These are phyloP conservation scores for Solenopsis fugax DNA, from an alignment of 1,140 invertebrate genomes.

Conservation along the genomic window DNA sequence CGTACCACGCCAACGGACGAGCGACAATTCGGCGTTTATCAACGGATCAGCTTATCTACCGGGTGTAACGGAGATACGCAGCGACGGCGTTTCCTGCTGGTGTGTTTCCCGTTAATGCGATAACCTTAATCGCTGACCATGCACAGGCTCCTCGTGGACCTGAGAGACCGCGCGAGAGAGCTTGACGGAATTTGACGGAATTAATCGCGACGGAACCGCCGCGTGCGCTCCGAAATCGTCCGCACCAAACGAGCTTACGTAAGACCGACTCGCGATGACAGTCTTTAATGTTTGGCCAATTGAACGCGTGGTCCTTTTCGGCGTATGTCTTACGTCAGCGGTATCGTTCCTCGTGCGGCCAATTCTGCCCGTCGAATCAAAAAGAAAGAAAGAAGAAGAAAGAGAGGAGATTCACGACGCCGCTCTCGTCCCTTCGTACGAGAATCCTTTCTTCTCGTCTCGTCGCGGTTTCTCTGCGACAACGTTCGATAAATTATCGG, in stretches of 20 bases:
- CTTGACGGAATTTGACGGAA: slow-evolving; percentile 31
- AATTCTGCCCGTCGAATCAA: slow-evolving; percentile 27
- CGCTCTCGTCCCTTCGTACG: background rate
- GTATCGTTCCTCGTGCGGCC: slow-evolving; percentile 29
- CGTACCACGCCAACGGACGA: slow-evolving; percentile 18
- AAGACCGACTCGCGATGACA: slow-evolving; percentile 59
- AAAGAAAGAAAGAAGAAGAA: background rate
- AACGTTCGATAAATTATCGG: slow-evolving; percentile 52
- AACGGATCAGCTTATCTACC: slow-evolving; percentile 77
- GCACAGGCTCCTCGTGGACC: slow-evolving; percentile 60
- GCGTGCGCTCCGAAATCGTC: background rate
- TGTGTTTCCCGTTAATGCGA: slow-evolving; percentile 76
- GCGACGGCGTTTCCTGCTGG: slow-evolving; percentile 71
- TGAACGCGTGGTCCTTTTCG: slow-evolving; percentile 71
- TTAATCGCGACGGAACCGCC: slow-evolving; percentile 37
- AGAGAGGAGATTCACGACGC: background rate
- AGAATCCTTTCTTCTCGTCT: background rate
- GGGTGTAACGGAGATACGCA: slow-evolving; percentile 75
- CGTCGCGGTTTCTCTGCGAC: background rate
- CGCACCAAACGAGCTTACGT: slow-evolving; percentile 65
- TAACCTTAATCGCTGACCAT: slow-evolving; percentile 75
- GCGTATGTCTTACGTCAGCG: slow-evolving; percentile 64
- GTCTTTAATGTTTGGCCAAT: slow-evolving; percentile 77
- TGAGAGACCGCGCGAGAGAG: background rate
- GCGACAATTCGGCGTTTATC: slow-evolving; percentile 74